These are phyloP conservation scores for Lordiphosa collinella DNA, from an alignment of 1,140 invertebrate species.

Conservation along the genomic window DNA sequence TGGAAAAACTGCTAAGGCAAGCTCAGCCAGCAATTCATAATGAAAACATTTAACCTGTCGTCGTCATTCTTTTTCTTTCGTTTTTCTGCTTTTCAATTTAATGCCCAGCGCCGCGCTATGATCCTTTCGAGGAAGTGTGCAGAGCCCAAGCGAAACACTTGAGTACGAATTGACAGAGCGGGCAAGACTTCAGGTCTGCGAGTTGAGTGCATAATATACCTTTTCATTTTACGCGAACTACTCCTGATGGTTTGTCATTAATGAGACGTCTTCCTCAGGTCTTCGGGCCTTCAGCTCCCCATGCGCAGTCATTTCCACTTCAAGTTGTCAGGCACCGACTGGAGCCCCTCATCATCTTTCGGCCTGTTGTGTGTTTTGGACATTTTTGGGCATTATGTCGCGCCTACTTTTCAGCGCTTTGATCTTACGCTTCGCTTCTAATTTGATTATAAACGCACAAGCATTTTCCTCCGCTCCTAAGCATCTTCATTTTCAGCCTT, in stretches of 20 bases:
- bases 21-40: slow-evolving; percentile 62
- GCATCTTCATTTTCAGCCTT: slow-evolving; percentile 65
- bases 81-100: slow-evolving; percentile 62
- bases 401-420: slow-evolving; percentile 69
- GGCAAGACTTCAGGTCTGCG: slow-evolving; percentile 4
- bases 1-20: slow-evolving; percentile 45
- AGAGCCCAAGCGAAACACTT: slow-evolving; percentile 18
- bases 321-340: slow-evolving; percentile 57
- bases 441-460: slow-evolving; percentile 76
- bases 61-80: slow-evolving; percentile 40
- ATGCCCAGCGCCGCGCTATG: slow-evolving; percentile 40
- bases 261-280: slow-evolving; percentile 75
- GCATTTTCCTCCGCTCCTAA: slow-evolving; percentile 28
- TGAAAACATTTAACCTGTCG: slow-evolving; percentile 79
- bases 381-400: slow-evolving; percentile 71
- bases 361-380: slow-evolving; percentile 44
- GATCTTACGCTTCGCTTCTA: slow-evolving; percentile 76
- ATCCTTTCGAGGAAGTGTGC: slow-evolving; percentile 65
- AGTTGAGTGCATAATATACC: slow-evolving; percentile 72
- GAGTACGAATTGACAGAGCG: slow-evolving; percentile 48
- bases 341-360: slow-evolving; percentile 54
- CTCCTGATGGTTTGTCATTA: slow-evolving; percentile 71
- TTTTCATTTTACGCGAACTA: slow-evolving; percentile 64
- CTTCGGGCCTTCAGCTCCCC: slow-evolving; percentile 18
- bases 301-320: slow-evolving; percentile 71